Percentiles rank a stretch among this genome's conserved stretches.
These are phyloP conservation scores for Hybognathus amarus DNA, from an alignment of 2,797 vertebrate genomes.

Conservation along the genomic window DNA sequence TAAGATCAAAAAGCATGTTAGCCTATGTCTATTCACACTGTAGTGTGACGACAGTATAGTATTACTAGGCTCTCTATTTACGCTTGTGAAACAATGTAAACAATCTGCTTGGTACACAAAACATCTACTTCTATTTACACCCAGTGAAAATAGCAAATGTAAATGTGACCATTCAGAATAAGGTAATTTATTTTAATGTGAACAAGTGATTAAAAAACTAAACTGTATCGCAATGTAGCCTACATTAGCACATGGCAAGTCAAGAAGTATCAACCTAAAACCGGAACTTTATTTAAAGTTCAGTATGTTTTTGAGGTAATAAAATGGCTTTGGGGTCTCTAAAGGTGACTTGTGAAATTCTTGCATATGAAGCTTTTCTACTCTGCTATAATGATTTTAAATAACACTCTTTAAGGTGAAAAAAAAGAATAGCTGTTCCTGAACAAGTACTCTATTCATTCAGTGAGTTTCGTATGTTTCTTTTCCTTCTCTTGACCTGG, in stretches of 20 bases:
- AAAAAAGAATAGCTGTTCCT: neutral
- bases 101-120: neutral
- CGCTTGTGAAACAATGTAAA: neutral
- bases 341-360: neutral
- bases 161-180: neutral
- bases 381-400: neutral
- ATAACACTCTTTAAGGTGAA: neutral
- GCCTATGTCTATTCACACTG: no score
- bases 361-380: neutral
- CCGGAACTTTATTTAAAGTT: neutral
- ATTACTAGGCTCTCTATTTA: neutral
- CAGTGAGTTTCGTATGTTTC: conserved; percentile 1
- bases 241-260: neutral
- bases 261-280: neutral
- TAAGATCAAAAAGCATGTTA: neutral
- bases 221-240: neutral
- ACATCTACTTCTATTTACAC: neutral
- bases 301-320: neutral
- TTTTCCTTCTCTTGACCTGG: conserved; percentile 22
- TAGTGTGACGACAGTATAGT: neutral
- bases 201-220: neutral
- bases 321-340: neutral
- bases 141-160: neutral
- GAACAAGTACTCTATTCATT: conserved; percentile 34
- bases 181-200: no score